Evolutionary conservation across 2,113 vertebrate species (phyloP), one percentile per base, ranked within the genome.

Genomic region (Chionomys nivalis): DNA sequence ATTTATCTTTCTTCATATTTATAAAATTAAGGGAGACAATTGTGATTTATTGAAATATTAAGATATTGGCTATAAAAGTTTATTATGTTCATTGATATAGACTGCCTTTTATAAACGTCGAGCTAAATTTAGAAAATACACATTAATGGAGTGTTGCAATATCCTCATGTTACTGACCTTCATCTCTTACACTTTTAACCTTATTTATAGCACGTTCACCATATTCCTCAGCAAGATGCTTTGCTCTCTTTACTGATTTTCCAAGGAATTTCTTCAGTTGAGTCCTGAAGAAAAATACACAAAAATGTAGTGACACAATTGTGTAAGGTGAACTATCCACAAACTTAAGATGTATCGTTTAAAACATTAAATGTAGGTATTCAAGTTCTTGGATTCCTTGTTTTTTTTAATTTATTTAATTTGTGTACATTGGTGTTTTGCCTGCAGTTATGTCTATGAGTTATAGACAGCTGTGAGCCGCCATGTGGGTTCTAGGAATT

Each of bases 201-300:
- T 99, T 99, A 98, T 99, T 99, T 86, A 99, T 99, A 7, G 99
- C 99, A 93, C 99, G 99, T 98, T 99, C 99, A 0, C 99, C 99
- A 0, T 99, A 99, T 93, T 99, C 99, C 95, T 99, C 99, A 36
- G 99, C 99, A 49, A 99, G 98, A 97, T 99, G 99, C 95, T 99
- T 99, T 87, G 99, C 99, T 97, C 99, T 99, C 98, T 99, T 99
- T 90, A 99, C 99, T 2, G 99, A 99, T 96, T 99, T 99, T 73
- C 99, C 99, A 76, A 99, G 98, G 97, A 99, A 99, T 96, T 99
- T 99, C 94, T 99, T 99, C 65, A 99, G 97, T 96, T 99, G 99
- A 36, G 99, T 99, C 95, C 99, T 99, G 98, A 94, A 13, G 44
- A 94, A 95, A 87, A 96, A 55, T 19, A 91, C 2, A 79, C 75